A percentile compares a stretch with the other conserved stretches of the same genome.
Evolutionary conservation across 2,888 invertebrate species (phyloP).

Genomic region (Pheosia tremula): DNA sequence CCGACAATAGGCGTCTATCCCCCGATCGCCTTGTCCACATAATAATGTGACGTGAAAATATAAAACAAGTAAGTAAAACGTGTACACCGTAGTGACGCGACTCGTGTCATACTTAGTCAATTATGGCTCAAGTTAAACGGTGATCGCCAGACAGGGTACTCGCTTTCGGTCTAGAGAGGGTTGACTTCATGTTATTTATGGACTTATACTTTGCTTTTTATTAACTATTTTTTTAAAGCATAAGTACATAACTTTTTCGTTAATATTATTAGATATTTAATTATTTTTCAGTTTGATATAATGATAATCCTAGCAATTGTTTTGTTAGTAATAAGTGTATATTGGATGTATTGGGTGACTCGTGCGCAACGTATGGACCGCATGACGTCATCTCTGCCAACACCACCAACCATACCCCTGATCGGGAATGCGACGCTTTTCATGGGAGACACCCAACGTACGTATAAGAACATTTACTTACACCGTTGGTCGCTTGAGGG

Average conservation of each 20-base stretch:
- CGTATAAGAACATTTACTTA: slow-evolving; percentile 22
- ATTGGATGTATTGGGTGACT: slow-evolving; percentile 52
- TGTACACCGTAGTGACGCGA: slow-evolving; percentile 12
- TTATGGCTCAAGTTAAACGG: slow-evolving; percentile 17
- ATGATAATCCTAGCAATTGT: slow-evolving; percentile 59
- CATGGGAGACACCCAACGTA: slow-evolving; percentile 65
- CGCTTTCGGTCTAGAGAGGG: slow-evolving; percentile 7
- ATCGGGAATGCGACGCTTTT: slow-evolving; percentile 68
- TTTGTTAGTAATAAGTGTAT: slow-evolving; percentile 38
- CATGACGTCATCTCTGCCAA: slow-evolving; percentile 55
- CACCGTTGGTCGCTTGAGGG: no score
- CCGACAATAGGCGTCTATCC: no score
- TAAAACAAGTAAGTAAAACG: slow-evolving; percentile 13
- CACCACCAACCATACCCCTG: slow-evolving; percentile 56
- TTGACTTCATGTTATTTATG: not conserved
- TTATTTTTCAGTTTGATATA: slow-evolving; percentile 2
- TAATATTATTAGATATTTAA: not conserved
- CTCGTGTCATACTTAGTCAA: slow-evolving; percentile 5
- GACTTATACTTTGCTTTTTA: no score
- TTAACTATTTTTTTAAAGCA: not conserved
- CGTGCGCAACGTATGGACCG: slow-evolving; percentile 50
- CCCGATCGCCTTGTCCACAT: not conserved
- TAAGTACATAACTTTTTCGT: not conserved
- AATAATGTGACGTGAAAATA: not conserved
- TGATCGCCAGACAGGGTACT: slow-evolving; percentile 16